A percentile compares a stretch with the other conserved stretches of the same genome.
These are phyloP conservation scores for Coccyzus lansbergi DNA, from an alignment of 2,797 vertebrate genomes.

Conservation along the genomic window DNA sequence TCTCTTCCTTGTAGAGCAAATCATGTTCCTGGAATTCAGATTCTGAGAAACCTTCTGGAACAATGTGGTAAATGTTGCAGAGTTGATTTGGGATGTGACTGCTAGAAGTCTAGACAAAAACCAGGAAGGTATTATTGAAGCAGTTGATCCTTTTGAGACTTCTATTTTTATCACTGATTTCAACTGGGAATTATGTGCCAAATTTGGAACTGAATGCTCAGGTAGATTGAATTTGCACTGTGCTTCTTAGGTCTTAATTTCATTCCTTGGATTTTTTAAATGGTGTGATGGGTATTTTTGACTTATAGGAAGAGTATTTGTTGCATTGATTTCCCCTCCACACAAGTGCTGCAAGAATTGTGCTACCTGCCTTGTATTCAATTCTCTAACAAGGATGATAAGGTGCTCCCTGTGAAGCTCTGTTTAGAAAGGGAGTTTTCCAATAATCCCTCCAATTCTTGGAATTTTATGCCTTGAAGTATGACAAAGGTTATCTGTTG, in stretches of 20 bases:
- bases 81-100: not conserved
- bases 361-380: not conserved
- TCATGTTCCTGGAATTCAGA: not conserved
- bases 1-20: not conserved
- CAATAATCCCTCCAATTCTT: not conserved
- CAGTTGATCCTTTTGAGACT: not conserved
- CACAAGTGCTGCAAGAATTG: not conserved
- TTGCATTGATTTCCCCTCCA: not conserved
- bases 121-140: not conserved
- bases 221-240: not conserved
- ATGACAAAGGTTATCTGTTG: not conserved
- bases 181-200: not conserved
- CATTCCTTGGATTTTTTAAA: not conserved
- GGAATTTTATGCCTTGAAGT: not conserved
- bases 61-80: not conserved
- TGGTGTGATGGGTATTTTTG: not conserved
- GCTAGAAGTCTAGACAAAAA: not conserved
- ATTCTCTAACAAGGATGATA: not conserved
- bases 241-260: constrained; percentile 8
- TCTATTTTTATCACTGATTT: not conserved
- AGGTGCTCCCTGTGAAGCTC: not conserved
- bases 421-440: constrained; percentile 17
- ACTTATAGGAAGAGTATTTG: not conserved
- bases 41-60: not conserved
- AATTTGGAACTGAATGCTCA: not conserved